phyloP scores from a whole-genome alignment of 2,113 vertebrate genomes.

The Prinia subflava region DNA sequence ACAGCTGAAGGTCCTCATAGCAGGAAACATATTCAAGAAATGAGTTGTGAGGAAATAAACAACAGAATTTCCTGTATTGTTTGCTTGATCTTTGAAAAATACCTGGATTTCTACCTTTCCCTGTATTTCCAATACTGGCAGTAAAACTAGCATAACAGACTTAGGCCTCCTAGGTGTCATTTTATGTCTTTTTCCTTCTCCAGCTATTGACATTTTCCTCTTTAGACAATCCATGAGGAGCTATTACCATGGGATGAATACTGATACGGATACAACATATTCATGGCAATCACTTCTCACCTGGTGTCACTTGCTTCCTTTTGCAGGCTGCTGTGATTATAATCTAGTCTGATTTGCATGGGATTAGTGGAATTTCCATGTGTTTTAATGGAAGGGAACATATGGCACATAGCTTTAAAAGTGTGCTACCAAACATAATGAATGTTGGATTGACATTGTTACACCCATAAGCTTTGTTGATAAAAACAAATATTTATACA shows the following conservation, averaged over 20 bases:
- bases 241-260: not conserved
- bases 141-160: not conserved
- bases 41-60: not conserved
- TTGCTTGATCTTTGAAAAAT: not conserved
- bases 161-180: not conserved
- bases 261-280: not conserved
- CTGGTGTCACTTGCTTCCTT: not conserved
- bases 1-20: not conserved
- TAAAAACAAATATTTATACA: constrained; percentile 51
- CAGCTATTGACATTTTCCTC: not conserved
- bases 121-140: not conserved
- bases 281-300: not conserved
- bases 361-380: constrained; percentile 21
- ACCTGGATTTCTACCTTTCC: not conserved
- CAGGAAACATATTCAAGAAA: not conserved
- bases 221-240: not conserved
- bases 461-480: constrained; percentile 47
- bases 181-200: not conserved
- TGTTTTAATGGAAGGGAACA: constrained; percentile 26
- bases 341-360: not conserved
- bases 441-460: constrained; percentile 48
- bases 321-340: not conserved
- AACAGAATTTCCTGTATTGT: not conserved
- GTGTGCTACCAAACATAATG: constrained; percentile 1
- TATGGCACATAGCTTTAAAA: constrained; percentile 28